Conservation (phyloP, 2,113 vertebrate genomes). For the Catharus minimus region DNA sequence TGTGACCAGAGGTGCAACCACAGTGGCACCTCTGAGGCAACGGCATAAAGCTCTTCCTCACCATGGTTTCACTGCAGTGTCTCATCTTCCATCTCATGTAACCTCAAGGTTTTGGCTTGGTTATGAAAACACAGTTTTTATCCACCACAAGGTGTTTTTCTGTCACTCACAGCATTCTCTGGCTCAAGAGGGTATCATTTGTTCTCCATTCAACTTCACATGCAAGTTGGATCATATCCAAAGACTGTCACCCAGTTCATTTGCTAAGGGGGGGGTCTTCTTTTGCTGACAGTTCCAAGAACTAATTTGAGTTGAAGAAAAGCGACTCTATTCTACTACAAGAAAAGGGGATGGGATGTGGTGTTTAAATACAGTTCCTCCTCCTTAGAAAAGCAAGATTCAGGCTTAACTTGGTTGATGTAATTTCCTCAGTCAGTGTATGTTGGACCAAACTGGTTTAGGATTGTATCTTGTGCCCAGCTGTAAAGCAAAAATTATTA, state of each 20-base stretch:
- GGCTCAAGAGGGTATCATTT: neutral
- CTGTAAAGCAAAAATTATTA: neutral
- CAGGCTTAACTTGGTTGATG: neutral
- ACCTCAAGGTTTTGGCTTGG: neutral
- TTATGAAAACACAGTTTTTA: neutral
- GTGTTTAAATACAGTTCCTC: neutral
- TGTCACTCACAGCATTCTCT: neutral
- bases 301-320: neutral
- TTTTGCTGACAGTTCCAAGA: neutral
- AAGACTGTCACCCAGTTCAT: neutral
- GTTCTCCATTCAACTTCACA: neutral
- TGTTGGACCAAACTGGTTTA: neutral
- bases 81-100: neutral
- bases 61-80: neutral
- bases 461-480: neutral
- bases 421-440: neutral
- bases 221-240: neutral
- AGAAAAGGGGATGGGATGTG: accelerated
- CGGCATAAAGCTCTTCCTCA: neutral
- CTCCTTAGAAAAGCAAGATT: neutral
- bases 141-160: neutral
- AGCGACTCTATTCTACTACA: neutral
- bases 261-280: neutral
- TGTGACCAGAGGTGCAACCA: neutral
- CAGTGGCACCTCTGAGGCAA: neutral